Percentiles rank a stretch among this genome's conserved stretches.
Conservation (phyloP, 2,888 invertebrate species). For the Ramazzottius varieornatus region DNA sequence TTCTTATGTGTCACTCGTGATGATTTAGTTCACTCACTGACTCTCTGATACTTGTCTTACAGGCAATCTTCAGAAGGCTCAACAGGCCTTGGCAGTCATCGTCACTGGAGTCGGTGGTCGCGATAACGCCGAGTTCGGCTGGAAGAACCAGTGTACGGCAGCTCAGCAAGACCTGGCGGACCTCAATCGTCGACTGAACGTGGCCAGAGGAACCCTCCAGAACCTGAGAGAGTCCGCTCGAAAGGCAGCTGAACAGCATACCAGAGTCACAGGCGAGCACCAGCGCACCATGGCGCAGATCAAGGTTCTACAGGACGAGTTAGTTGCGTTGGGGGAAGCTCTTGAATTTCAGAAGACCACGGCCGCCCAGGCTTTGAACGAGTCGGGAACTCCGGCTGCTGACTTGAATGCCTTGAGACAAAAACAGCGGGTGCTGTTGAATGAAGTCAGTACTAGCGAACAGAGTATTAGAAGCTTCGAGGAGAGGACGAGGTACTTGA, state of each 20-base stretch:
- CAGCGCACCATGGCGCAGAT: conserved; percentile 9
- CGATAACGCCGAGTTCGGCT: background rate
- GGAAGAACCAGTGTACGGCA: background rate
- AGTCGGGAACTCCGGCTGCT: conserved; percentile 45
- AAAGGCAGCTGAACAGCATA: background rate
- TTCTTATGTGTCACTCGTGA: no score
- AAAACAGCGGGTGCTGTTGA: background rate
- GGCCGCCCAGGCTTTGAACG: conserved; percentile 31
- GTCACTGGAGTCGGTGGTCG: background rate
- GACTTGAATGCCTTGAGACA: conserved; percentile 18
- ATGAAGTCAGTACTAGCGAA: background rate
- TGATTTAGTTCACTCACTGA: no score
- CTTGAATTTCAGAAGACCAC: no score
- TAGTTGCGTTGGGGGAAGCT: conserved; percentile 8
- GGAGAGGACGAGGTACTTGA: conserved; percentile 7
- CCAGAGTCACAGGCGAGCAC: no score
- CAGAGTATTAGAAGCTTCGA: background rate
- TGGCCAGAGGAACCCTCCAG: background rate
- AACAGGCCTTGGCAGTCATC: background rate
- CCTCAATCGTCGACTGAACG: background rate
- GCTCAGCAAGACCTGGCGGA: conserved; percentile 1
- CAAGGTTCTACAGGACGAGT: conserved; percentile 7
- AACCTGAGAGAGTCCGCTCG: background rate
- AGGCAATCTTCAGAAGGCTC: no score
- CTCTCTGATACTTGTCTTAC: no score